Evolutionary conservation across 2,113 vertebrate species (phyloP), one percentile per base, ranked within the genome.

Genomic region (Labeo catla): DNA sequence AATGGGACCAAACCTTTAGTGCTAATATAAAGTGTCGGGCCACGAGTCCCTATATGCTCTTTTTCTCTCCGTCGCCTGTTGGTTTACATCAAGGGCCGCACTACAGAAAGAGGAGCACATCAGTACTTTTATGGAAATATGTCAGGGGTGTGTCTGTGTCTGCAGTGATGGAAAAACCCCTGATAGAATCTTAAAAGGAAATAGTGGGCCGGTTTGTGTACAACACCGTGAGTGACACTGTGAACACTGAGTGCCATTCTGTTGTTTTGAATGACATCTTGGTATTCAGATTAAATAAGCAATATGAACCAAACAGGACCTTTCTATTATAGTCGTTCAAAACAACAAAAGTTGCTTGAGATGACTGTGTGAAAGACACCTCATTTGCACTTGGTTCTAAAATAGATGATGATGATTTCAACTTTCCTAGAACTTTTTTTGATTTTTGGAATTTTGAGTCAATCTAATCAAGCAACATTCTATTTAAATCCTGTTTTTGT

Each of bases 111-210:
- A 49, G 61, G 43, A 19, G 63, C 61, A 76, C 21, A 21, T 36
- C 47, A 73, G 0, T 2, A 12, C 65, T 70, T 28, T 76, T 70
- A 16, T 85, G 77, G 47, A 85, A 87, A 84, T 28, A 59, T 23
- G 23, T 61, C 28, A 23, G 19, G 68, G 52, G n/a, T 59, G 57
- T 49, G 80, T 76, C 23, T 47, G 19, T 73, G 57, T 80, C 34
- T 61, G 54, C 36, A 61, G 5, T n/a, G 7, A 76, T 82, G 84
- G 88, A 89, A 81, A 90, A 57, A 88, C 9, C 12, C 34, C 65
- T 57, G 63, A 76, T 89, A 10, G 36, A 45, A 88, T 87, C 28
- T 86, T 85, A 89, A 63, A 85, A 91, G 90, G 91, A 93, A 91
- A 87, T 72, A 21, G 9, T 59, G 61, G 83, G 86, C 72, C 65